phyloP scores from a whole-genome alignment of 2,797 vertebrate species.

The Bryconaethiops microstoma region DNA sequence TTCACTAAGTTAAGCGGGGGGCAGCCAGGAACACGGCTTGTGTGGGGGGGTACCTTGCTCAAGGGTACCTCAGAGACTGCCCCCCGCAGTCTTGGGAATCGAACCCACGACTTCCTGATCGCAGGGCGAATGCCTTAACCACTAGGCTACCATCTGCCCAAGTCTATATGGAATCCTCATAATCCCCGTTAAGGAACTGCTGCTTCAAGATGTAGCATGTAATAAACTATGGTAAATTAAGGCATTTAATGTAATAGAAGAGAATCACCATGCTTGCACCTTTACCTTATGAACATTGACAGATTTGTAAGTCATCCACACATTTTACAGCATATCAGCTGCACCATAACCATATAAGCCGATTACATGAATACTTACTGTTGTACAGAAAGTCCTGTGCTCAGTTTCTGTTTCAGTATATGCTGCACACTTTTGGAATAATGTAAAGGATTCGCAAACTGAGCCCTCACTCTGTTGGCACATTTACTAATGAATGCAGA shows the following conservation, averaged over 20 bases:
- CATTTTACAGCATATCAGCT: neutral
- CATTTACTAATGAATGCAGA: neutral
- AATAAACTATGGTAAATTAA: neutral
- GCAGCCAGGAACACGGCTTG: too few species aligned
- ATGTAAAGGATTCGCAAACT: neutral
- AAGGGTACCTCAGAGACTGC: too few species aligned
- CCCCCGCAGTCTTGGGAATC: too few species aligned
- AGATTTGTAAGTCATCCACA: neutral
- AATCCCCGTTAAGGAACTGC: conserved; percentile 4
- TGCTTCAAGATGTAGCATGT: neutral
- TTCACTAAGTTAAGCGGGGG: too few species aligned
- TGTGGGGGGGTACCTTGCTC: too few species aligned
- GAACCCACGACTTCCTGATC: too few species aligned
- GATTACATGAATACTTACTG: neutral
- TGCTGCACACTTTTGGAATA: neutral
- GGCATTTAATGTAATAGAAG: neutral
- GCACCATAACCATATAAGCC: neutral
- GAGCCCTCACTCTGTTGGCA: neutral
- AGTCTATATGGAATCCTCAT: too few species aligned
- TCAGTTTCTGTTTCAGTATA: neutral
- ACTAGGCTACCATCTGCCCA: too few species aligned
- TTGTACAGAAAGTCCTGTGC: neutral
- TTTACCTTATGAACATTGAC: neutral
- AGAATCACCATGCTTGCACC: too few species aligned
- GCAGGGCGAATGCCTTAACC: too few species aligned